Base-by-base conservation (phyloP, 2,113 vertebrate genomes). In the Nibea albiflora region DNA sequence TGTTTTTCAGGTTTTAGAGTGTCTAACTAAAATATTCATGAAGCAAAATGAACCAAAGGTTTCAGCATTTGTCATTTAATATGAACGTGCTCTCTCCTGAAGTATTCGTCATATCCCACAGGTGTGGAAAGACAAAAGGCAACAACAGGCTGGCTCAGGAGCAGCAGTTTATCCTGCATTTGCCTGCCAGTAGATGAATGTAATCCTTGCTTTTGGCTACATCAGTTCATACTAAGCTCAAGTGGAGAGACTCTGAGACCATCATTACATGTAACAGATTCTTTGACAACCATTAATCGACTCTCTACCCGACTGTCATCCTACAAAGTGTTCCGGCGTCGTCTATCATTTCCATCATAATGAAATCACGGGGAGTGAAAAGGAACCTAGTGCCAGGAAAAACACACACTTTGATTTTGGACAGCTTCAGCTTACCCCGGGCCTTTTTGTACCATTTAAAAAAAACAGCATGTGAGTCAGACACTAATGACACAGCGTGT, bases 21-120 rank as follows among this genome's bases (percentile, higher is more conserved):
- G 54, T 77, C 62, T 12, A 58, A 49, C 76, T 83, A 65, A 76
- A 89, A 63, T 80, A 86, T 84, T 86, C 35, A 89, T 83, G 31
- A 88, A 10, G 49, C 63, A 68, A 85, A 79, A 77, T 77, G 62
- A 64, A 56, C 20, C 39, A 76, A 85, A 65, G 16, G 14, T 24
- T 39, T 62, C 8, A 39, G 6, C 22, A 3, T 63, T 53, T 66
- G 62, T 50, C 3, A 47, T 66, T 78, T 58, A 47, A 56, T 62
- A 50, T 58, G 61, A 60, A 35, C 56, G 14, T 53, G 20, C 26
- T 42, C 20, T 47, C 20, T 16, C n/a, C 2, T 1, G 61, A 57
- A 8, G 5, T 14, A 22, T 54, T 35, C 64, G 39, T 67, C 46
- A 17, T 17, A 17, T 28, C 52, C 15, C n/a, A 56, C 52, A 80